Conservation (phyloP, 2,797 vertebrate genomes). For the Decapterus maruadsi region DNA sequence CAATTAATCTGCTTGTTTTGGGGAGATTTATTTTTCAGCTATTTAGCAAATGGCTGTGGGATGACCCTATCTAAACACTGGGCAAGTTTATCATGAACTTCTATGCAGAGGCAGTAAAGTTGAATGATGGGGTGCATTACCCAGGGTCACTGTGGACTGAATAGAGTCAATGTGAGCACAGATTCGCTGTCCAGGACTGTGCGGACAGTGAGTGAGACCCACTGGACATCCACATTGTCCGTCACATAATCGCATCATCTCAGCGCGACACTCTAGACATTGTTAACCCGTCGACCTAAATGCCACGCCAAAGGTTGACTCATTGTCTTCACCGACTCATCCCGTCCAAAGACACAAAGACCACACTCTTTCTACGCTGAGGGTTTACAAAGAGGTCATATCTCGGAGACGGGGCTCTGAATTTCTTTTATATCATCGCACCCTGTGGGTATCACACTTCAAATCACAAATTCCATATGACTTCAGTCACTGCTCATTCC, state of each 20-base stretch:
- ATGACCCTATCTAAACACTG: slow-evolving; percentile 55
- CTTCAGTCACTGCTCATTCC: slow-evolving; percentile 76
- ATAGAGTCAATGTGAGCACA: slow-evolving; percentile 47
- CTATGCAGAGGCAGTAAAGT: slow-evolving; percentile 27
- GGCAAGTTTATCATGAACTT: slow-evolving; percentile 55
- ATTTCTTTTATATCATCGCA: slow-evolving; percentile 74
- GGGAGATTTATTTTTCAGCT: slow-evolving; percentile 37
- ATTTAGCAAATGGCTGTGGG: slow-evolving; percentile 29
- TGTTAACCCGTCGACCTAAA: slow-evolving; percentile 72
- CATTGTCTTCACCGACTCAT: slow-evolving; percentile 71
- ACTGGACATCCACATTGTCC: slow-evolving; percentile 52
- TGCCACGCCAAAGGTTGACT: slow-evolving; percentile 63
- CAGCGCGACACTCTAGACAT: slow-evolving; percentile 61
- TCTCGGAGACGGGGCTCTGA: slow-evolving; percentile 61
- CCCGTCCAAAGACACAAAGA: slow-evolving; percentile 70
- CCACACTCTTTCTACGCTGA: slow-evolving; percentile 56
- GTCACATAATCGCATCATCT: slow-evolving; percentile 63
- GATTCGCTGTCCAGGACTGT: slow-evolving; percentile 31
- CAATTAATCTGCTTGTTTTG: slow-evolving; percentile 25
- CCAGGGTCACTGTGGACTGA: slow-evolving; percentile 40
- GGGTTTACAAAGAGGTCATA: slow-evolving; percentile 76
- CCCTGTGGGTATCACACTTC: slow-evolving; percentile 75
- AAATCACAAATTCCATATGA: slow-evolving; percentile 75
- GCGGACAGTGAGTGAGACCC: slow-evolving; percentile 27
- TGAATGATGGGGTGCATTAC: slow-evolving; percentile 45